phyloP scores from a whole-genome alignment of 1,140 invertebrate species.

The Drosophila burlai region DNA sequence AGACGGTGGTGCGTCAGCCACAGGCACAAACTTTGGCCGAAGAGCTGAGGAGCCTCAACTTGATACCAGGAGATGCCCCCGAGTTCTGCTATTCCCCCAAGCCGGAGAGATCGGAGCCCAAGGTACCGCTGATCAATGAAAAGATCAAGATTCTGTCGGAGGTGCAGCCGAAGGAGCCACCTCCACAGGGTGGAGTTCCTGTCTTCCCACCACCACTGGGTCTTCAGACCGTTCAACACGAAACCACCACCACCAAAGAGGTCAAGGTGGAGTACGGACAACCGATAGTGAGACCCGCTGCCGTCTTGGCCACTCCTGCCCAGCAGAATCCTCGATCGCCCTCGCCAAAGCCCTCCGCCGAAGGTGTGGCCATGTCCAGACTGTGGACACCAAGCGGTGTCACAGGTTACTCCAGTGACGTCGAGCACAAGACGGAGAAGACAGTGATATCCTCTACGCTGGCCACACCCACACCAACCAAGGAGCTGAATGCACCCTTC shows the following conservation, averaged over 20 bases:
- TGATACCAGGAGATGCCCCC: slow-evolving; percentile 90
- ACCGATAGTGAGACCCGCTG: slow-evolving; percentile 82
- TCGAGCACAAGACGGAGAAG: slow-evolving; percentile 56
- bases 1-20: slow-evolving; percentile 62
- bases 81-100: slow-evolving; percentile 89
- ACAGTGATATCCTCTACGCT: slow-evolving; percentile 72
- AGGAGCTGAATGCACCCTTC: slow-evolving; percentile 86
- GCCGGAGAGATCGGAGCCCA: slow-evolving; percentile 62
- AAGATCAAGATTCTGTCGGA: slow-evolving; percentile 89
- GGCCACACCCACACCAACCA: slow-evolving; percentile 70
- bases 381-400: slow-evolving; percentile 86
- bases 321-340: slow-evolving; percentile 70
- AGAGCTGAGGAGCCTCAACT: slow-evolving; percentile 86
- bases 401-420: slow-evolving; percentile 57
- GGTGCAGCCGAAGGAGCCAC: slow-evolving; percentile 87
- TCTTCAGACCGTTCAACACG: slow-evolving; percentile 72
- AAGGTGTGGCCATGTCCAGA: slow-evolving; percentile 88
- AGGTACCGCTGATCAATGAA: slow-evolving; percentile 86
- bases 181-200: slow-evolving; percentile 85
- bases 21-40: slow-evolving; percentile 59
- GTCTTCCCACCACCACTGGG: slow-evolving; percentile 35
- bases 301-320: slow-evolving; percentile 73
- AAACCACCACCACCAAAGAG: slow-evolving; percentile 65
- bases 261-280: slow-evolving; percentile 77
- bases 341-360: slow-evolving; percentile 86